phyloP scores from a whole-genome alignment of 2,113 vertebrate genomes.

The Pseudonaja textilis region DNA sequence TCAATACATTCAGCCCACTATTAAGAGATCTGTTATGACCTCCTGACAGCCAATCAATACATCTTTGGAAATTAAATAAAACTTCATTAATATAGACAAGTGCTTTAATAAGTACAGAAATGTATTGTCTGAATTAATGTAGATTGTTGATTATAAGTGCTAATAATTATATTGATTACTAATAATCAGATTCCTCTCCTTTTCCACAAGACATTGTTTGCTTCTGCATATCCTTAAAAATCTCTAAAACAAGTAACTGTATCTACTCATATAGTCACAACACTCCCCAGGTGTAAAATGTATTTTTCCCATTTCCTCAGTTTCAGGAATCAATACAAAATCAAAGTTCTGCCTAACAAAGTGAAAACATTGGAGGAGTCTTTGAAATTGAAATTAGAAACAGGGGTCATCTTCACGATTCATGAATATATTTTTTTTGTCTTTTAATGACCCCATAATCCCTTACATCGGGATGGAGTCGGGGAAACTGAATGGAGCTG shows the following conservation, averaged over 20 bases:
- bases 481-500: too few relatives aligned
- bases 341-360: conserved; percentile 85
- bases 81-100: background rate
- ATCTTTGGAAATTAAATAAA: background rate
- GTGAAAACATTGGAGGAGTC: conserved; percentile 81
- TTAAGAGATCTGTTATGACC: background rate
- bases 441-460: too few relatives aligned
- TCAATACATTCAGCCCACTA: background rate
- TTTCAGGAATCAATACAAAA: conserved; percentile 83
- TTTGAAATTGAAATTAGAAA: conserved; percentile 83
- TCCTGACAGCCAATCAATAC: background rate
- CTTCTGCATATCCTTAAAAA: background rate
- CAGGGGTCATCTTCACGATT: conserved; percentile 80
- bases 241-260: background rate
- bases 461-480: too few relatives aligned
- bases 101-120: background rate
- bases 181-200: background rate
- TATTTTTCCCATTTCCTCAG: conserved; percentile 36
- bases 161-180: background rate
- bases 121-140: background rate
- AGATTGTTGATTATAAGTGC: background rate
- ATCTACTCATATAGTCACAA: background rate
- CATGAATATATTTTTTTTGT: too few relatives aligned
- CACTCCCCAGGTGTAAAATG: background rate
- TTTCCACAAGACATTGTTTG: background rate